These are phyloP conservation scores for Drosophila cracens DNA, from an alignment of 2,888 invertebrate genomes.

Conservation along the genomic window DNA sequence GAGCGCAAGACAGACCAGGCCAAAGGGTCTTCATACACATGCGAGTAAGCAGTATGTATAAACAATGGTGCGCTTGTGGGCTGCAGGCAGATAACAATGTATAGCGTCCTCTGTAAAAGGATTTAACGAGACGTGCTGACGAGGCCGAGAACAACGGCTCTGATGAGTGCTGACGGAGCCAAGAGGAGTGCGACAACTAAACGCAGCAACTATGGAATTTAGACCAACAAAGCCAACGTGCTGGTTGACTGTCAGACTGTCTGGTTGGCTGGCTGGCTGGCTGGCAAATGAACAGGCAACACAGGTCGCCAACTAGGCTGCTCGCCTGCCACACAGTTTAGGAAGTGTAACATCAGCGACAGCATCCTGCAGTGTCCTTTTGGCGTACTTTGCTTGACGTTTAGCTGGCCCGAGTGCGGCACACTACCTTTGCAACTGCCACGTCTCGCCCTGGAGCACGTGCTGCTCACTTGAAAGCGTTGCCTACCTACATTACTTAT, in stretches of 20 bases:
- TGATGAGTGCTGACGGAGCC: conserved; percentile 55
- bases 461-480: conserved; percentile 61
- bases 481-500: conserved; percentile 75
- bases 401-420: conserved; percentile 64
- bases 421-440: neutral
- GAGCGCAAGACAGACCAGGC: conserved; percentile 33
- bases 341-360: conserved; percentile 79
- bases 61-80: conserved; percentile 53
- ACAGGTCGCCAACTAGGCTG: conserved; percentile 49
- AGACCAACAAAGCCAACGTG: conserved; percentile 60
- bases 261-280: neutral
- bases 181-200: conserved; percentile 58
- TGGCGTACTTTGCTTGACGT: conserved; percentile 77
- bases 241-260: neutral
- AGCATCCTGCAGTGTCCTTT: conserved; percentile 80
- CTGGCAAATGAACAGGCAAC: conserved; percentile 74
- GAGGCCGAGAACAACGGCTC: conserved; percentile 49
- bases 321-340: conserved; percentile 41
- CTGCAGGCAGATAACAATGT: conserved; percentile 76
- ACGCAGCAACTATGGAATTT: conserved; percentile 68
- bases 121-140: conserved; percentile 69
- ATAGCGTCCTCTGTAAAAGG: conserved; percentile 55
- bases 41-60: conserved; percentile 26
- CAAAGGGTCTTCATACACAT: conserved; percentile 22
- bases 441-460: conserved; percentile 34